Evolutionary conservation across 2,797 vertebrate genomes (phyloP).

Genomic region (Psittacula echo): DNA sequence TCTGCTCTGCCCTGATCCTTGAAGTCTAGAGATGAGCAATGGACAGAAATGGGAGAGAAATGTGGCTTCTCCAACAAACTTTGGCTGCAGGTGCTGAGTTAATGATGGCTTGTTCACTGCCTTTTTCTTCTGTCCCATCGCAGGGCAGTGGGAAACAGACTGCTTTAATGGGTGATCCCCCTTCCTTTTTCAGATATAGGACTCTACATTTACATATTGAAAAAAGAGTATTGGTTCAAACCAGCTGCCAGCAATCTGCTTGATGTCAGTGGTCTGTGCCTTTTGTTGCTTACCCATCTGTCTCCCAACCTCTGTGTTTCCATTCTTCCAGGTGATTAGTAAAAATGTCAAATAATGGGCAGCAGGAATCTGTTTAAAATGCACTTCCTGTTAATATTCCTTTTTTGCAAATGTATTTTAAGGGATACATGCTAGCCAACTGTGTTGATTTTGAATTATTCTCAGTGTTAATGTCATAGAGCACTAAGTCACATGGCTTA

Average conservation of each 20-base stretch:
- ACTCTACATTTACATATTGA: neutral
- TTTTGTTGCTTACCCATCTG: neutral
- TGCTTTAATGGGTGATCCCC: neutral
- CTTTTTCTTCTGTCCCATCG: neutral
- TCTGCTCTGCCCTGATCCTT: neutral
- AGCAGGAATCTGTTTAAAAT: neutral
- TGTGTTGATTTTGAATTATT: neutral
- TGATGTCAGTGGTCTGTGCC: accelerated
- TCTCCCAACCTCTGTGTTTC: neutral
- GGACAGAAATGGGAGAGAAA: neutral
- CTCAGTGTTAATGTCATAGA: neutral
- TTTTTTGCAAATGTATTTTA: neutral
- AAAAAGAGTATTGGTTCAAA: neutral
- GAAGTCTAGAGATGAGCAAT: neutral
- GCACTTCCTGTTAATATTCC: neutral
- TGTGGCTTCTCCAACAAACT: accelerated
- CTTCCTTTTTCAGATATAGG: neutral
- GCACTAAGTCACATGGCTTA: neutral
- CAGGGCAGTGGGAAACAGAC: neutral
- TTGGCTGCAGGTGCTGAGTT: accelerated
- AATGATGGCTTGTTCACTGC: neutral
- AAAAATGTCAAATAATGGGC: neutral
- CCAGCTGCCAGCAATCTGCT: neutral
- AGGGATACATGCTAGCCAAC: neutral
- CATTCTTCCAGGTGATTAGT: neutral